Percentiles rank a stretch among this genome's conserved stretches.
phyloP scores from a whole-genome alignment of 2,797 vertebrate species.

The Gambusia yucatana region DNA sequence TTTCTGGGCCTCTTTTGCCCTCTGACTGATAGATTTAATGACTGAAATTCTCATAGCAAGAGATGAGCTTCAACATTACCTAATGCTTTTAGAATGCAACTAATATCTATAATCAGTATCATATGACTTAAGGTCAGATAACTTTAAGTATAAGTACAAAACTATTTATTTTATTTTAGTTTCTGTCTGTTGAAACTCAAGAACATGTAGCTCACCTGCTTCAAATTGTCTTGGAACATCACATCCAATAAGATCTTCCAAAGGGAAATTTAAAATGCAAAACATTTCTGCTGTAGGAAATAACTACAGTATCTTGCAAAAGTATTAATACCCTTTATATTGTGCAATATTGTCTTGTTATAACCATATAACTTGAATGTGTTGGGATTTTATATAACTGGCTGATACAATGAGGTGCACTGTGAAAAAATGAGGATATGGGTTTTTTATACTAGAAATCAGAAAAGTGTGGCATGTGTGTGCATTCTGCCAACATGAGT shows the following conservation, averaged over 20 bases:
- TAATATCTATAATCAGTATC: slow-evolving; percentile 49
- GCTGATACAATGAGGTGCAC: neutral
- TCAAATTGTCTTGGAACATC: slow-evolving; percentile 64
- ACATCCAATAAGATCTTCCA: slow-evolving; percentile 33
- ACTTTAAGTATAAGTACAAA: slow-evolving; percentile 47
- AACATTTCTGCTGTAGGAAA: slow-evolving; percentile 7
- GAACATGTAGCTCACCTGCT: slow-evolving; percentile 64
- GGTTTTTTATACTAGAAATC: neutral
- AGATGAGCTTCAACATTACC: slow-evolving; percentile 36
- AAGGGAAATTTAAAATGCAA: slow-evolving; percentile 25
- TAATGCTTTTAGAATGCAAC: slow-evolving; percentile 51
- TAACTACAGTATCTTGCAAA: neutral
- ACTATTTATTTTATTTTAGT: slow-evolving; percentile 40
- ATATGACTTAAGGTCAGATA: slow-evolving; percentile 34
- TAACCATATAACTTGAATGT: neutral
- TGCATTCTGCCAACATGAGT: neutral
- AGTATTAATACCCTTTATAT: neutral
- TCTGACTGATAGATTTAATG: slow-evolving; percentile 38
- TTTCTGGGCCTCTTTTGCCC: slow-evolving; percentile 34
- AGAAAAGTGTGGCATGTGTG: neutral
- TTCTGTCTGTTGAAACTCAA: slow-evolving; percentile 53
- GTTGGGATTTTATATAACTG: neutral
- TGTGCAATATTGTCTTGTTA: neutral
- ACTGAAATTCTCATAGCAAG: slow-evolving; percentile 45
- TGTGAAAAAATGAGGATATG: neutral